Conservation (phyloP, 2,888 invertebrate species). For the Rotaria sp. region DNA sequence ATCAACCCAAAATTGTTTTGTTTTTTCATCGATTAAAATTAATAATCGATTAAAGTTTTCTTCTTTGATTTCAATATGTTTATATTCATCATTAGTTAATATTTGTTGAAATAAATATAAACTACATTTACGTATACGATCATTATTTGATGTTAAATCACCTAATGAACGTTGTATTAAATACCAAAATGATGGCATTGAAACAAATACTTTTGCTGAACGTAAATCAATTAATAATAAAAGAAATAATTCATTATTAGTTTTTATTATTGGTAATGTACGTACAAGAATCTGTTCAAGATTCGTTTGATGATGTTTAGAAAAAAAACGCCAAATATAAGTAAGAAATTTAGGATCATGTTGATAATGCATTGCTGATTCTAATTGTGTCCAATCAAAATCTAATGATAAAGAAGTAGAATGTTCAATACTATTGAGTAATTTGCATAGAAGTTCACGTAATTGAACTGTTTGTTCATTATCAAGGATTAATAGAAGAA, state of each 20-base stretch:
- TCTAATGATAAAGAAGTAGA: neutral
- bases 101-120: neutral
- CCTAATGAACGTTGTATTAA: constrained; percentile 7
- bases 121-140: neutral
- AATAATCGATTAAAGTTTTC: neutral
- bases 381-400: neutral
- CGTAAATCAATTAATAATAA: neutral
- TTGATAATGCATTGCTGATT: neutral
- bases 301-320: neutral
- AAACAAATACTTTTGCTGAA: neutral
- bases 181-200: constrained; percentile 17
- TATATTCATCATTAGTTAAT: neutral
- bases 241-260: neutral
- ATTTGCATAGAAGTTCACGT: neutral
- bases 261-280: neutral
- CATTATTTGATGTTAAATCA: neutral
- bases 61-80: neutral
- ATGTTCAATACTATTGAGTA: neutral
- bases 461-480: neutral
- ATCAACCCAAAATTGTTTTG: constrained; percentile 6
- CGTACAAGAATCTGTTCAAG: neutral
- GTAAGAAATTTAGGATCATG: neutral
- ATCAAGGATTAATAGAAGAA: neutral
- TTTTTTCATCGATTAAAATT: neutral
- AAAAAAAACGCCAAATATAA: neutral